phyloP scores from a whole-genome alignment of 1,140 invertebrate genomes.

The Arion vulgaris region DNA sequence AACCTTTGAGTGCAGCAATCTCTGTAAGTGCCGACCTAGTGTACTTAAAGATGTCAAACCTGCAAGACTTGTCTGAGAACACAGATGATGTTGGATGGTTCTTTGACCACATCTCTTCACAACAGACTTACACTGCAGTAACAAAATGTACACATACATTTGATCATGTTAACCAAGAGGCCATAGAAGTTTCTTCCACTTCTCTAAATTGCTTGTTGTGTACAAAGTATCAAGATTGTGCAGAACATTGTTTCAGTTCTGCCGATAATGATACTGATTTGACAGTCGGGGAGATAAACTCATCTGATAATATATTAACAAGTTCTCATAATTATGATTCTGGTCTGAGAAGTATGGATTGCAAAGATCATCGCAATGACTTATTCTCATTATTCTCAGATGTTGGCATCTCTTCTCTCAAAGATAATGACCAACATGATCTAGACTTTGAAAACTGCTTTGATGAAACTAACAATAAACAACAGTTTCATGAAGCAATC shows the following conservation, averaged over 20 bases:
- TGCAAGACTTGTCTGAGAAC: neutral
- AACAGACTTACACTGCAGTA: neutral
- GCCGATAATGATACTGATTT: neutral
- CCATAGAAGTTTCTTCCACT: neutral
- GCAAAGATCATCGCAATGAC: neutral
- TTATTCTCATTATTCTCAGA: neutral
- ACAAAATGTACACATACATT: neutral
- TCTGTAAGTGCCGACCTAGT: neutral
- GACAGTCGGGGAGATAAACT: neutral
- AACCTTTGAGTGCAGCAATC: neutral
- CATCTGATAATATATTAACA: neutral
- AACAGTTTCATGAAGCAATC: neutral
- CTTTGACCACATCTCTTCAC: neutral
- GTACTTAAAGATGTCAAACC: slow-evolving; percentile 1
- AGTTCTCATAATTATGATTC: neutral
- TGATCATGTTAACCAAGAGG: neutral
- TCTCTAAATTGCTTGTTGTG: neutral
- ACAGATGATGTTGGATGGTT: neutral
- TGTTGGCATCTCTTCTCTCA: neutral
- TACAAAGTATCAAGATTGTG: neutral
- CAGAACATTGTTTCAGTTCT: neutral
- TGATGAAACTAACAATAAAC: slow-evolving; percentile 2
- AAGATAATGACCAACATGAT: neutral
- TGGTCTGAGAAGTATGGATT: neutral
- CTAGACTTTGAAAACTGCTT: slow-evolving; percentile 27